phyloP scores from a whole-genome alignment of 2,113 vertebrate species.

The Tenrec ecaudatus region DNA sequence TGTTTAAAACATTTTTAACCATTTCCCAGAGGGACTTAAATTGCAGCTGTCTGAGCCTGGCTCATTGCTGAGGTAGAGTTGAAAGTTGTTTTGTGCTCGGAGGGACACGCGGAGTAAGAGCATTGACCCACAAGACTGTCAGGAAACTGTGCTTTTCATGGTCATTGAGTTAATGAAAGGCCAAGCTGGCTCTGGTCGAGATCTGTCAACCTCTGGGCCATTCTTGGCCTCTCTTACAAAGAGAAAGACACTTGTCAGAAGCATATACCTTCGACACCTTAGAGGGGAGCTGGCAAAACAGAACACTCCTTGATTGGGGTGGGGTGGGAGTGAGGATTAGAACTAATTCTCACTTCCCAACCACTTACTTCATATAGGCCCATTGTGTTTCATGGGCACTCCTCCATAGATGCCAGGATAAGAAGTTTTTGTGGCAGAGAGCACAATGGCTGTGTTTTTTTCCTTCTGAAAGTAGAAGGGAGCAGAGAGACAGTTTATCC shows the following conservation, averaged over 20 bases:
- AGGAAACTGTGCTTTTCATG: slow-evolving; percentile 83
- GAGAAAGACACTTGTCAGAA: slow-evolving; percentile 20
- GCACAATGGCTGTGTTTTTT: slow-evolving; percentile 72
- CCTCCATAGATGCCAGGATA: background rate
- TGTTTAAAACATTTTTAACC: slow-evolving; percentile 66
- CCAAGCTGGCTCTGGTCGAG: slow-evolving; percentile 59
- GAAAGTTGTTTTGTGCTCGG: slow-evolving; percentile 11
- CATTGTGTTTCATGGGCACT: slow-evolving; percentile 35
- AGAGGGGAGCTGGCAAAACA: background rate
- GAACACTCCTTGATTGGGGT: background rate
- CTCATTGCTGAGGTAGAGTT: slow-evolving; percentile 76
- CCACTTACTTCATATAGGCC: slow-evolving; percentile 57
- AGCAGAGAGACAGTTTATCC: slow-evolving; percentile 66
- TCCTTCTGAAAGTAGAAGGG: background rate
- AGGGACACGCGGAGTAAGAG: slow-evolving; percentile 73
- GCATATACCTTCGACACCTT: background rate
- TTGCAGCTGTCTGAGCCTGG: slow-evolving; percentile 67
- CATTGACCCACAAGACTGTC: slow-evolving; percentile 83
- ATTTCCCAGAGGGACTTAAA: slow-evolving; percentile 67
- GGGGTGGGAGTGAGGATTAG: no score
- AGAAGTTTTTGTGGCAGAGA: background rate
- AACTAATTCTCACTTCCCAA: slow-evolving; percentile 50
- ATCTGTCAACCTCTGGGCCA: background rate
- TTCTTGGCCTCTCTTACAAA: background rate
- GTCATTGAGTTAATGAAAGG: slow-evolving; percentile 81